phyloP scores from a whole-genome alignment of 2,797 vertebrate genomes.

The Pantherophis vulpinus region DNA sequence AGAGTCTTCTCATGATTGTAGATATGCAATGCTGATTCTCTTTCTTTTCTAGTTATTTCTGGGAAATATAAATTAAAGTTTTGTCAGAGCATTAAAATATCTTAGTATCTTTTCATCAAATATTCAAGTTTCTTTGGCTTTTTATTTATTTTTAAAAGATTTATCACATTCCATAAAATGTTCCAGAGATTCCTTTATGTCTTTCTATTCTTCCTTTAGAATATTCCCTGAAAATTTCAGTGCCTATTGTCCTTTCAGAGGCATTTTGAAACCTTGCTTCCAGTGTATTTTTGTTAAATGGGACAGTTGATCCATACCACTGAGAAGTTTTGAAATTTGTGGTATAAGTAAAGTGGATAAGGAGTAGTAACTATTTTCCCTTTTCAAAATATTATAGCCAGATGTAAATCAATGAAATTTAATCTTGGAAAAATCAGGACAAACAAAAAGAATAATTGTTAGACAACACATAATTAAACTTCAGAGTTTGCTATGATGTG shows the following conservation, averaged over 20 bases:
- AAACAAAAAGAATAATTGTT: not conserved
- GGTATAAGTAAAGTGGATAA: not conserved
- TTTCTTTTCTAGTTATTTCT: constrained; percentile 76
- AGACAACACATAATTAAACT: not conserved
- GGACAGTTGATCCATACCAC: not conserved
- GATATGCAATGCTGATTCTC: constrained; percentile 67
- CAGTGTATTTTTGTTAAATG: not conserved
- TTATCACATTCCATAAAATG: not conserved
- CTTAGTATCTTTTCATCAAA: not conserved
- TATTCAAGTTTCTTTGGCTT: not conserved
- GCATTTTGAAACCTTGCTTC: not conserved
- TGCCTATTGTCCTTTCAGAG: not conserved
- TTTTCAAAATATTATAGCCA: not conserved
- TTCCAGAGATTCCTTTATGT: not conserved
- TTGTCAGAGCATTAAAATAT: not conserved
- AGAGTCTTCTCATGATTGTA: constrained; percentile 61
- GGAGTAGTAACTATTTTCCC: not conserved
- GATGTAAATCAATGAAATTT: not conserved
- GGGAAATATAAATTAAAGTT: constrained; percentile 34
- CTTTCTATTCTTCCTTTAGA: not conserved
- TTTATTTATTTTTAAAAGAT: not conserved
- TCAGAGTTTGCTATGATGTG: not conserved
- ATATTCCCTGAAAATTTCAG: not conserved
- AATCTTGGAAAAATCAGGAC: not conserved
- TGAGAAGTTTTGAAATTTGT: not conserved